A percentile compares a stretch with the other conserved stretches of the same genome.
Evolutionary conservation across 2,888 invertebrate species (phyloP).

Genomic region (Homarus gammarus): DNA sequence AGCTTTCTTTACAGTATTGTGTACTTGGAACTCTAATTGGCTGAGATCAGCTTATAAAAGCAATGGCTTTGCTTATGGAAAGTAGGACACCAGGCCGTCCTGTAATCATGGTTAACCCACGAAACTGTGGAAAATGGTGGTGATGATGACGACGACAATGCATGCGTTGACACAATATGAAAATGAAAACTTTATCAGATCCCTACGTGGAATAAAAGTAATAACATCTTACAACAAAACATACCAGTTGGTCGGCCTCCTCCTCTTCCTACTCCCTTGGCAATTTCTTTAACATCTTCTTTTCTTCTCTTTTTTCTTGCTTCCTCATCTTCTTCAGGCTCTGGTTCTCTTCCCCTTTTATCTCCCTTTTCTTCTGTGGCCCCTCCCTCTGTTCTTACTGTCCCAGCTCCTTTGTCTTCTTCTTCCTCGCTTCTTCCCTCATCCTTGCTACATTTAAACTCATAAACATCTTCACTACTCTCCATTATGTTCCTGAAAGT

Average conservation of each 20-base stretch:
- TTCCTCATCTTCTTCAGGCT: slow-evolving; percentile 70
- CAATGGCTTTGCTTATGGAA: too few species aligned
- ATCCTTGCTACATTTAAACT: slow-evolving; percentile 83
- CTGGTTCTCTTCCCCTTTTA: slow-evolving; percentile 75
- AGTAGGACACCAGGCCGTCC: too few species aligned
- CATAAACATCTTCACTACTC: slow-evolving; percentile 82
- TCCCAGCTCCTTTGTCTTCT: slow-evolving; percentile 77
- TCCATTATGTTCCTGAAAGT: slow-evolving; percentile 69
- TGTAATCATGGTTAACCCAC: too few species aligned
- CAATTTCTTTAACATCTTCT: slow-evolving; percentile 64
- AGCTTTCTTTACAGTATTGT: too few species aligned
- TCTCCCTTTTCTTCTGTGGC: slow-evolving; percentile 78
- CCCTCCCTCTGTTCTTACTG: slow-evolving; percentile 78
- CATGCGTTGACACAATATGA: too few species aligned
- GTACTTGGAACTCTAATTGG: too few species aligned
- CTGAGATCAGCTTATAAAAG: too few species aligned
- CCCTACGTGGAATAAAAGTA: too few species aligned
- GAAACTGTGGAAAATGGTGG: too few species aligned
- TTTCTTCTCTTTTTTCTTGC: slow-evolving; percentile 69
- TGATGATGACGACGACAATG: too few species aligned
- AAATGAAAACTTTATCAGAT: too few species aligned
- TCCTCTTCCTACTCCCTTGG: slow-evolving; percentile 73
- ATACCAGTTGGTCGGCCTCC: slow-evolving; percentile 53
- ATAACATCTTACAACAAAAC: neutral
- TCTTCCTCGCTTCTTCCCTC: slow-evolving; percentile 78